phyloP scores from a whole-genome alignment of 1,140 invertebrate species.

The Macrobrachium rosenbergii region DNA sequence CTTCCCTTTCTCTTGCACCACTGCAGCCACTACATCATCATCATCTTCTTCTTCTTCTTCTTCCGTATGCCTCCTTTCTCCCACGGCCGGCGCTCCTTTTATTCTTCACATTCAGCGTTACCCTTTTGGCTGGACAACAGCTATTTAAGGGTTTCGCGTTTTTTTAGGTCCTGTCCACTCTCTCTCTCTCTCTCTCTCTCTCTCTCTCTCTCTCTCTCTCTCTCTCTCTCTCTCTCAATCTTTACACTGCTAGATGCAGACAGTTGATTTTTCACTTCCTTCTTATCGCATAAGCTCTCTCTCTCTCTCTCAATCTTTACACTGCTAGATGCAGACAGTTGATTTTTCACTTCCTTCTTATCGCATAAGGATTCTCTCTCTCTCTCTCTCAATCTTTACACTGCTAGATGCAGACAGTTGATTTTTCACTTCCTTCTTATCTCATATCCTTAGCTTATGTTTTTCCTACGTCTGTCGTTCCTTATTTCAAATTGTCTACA shows the following conservation, averaged over 20 bases:
- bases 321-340: background rate
- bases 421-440: background rate
- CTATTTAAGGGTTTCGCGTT: background rate
- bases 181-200: conserved; percentile 33
- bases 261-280: background rate
- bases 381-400: background rate
- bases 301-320: background rate
- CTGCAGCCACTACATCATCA: background rate
- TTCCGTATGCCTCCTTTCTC: background rate
- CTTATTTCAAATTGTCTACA: background rate
- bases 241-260: background rate
- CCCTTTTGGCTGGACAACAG: no score
- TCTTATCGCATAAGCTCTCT: background rate
- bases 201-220: conserved; percentile 32
- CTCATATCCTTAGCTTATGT: background rate
- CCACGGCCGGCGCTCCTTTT: background rate
- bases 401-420: background rate
- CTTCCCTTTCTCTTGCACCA: background rate
- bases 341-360: background rate
- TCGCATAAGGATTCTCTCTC: background rate
- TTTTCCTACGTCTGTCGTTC: background rate
- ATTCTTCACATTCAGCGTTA: background rate
- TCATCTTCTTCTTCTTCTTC: conserved; percentile 16
- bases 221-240: conserved; percentile 13
- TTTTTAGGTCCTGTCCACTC: background rate